Percentiles rank a stretch among this genome's conserved stretches.
Evolutionary conservation across 2,888 invertebrate genomes (phyloP).

Genomic region (Limulus polyphemus): DNA sequence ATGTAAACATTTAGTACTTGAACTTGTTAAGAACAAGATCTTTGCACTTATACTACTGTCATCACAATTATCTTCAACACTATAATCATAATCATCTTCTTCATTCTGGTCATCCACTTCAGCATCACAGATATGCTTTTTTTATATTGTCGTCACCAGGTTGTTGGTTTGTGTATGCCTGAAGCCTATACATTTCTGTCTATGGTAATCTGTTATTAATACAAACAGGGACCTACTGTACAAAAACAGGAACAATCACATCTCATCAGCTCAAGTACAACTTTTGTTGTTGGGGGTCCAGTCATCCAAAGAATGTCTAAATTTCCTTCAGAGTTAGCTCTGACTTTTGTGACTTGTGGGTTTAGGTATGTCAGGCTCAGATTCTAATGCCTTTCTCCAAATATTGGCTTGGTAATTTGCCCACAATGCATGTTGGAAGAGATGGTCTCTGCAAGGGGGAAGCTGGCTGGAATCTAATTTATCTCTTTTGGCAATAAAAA

Average conservation of each 20-base stretch:
- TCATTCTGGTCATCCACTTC: too few relatives aligned
- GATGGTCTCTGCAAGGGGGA: background rate
- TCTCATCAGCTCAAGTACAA: background rate
- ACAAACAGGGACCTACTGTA: background rate
- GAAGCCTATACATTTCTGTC: too few relatives aligned
- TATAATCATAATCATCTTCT: too few relatives aligned
- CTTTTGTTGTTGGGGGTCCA: background rate
- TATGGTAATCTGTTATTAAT: too few relatives aligned
- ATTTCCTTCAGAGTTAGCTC: background rate
- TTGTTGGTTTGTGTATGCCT: too few relatives aligned
- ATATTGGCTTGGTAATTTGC: slow-evolving; percentile 1
- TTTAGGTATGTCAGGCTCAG: background rate
- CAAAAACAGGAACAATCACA: background rate
- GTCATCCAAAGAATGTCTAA: background rate
- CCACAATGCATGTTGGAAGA: background rate
- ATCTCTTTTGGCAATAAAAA: background rate
- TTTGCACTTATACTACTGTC: too few relatives aligned
- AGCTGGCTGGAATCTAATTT: background rate
- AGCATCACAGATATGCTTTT: too few relatives aligned
- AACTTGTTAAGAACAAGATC: too few relatives aligned
- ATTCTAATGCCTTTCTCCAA: background rate
- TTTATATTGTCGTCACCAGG: too few relatives aligned
- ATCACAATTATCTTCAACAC: too few relatives aligned
- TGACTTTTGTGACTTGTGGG: background rate
- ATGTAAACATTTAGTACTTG: too few relatives aligned